Evolutionary conservation across 2,888 invertebrate species (phyloP), one percentile per base, ranked within the genome.

Genomic region (Vandiemenella viatica): DNA sequence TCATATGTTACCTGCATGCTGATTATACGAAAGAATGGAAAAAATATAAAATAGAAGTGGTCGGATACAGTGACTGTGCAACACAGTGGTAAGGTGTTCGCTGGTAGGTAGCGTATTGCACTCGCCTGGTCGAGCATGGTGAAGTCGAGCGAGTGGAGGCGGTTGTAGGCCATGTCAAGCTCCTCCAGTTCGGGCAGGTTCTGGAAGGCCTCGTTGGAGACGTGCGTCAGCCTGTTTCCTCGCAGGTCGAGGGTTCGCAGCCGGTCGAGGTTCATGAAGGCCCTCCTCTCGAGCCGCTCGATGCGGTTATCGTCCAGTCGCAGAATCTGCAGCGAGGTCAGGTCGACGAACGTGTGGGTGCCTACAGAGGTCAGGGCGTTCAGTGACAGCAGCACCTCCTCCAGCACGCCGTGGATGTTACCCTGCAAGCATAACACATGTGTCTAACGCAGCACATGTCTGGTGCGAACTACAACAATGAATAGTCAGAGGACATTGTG

Each of bases 261-360:
- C 54, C 80, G 78, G 58, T 83, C 82, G 58, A 91, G 70, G 63
- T 89, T 85, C 67, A 84, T 83, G 62, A 93, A 92, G 0, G 88
- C 79, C 43, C 83, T 72, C 50, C 80, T 71, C 57, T 87, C 86
- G 17, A 93, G 74, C 20, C 71, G 72, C 49, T 79, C 77, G 47
- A 92, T 83, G 53, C 74, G 70, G 60, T 91, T 92, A 58, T 91
- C 89, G 61, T 91, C 88, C 43, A 93, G 70, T 57, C 85, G 76
- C 8, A 93, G 72, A 58, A 81, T 78, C 58, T 79, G 76, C 10
- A 91, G 64, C 20, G 79, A 77, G 50, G 76, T 68, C 13, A 91
- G 66, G 60, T 85, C 83, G 1, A 83, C 82, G 62, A 91, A 91
- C 0, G 86, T 83, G 58, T 85, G 81, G 53, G 83, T 81, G 3